A percentile compares a stretch with the other conserved stretches of the same genome.
Conservation (phyloP, 2,113 vertebrate genomes). For the Neodon shergylaensis region DNA sequence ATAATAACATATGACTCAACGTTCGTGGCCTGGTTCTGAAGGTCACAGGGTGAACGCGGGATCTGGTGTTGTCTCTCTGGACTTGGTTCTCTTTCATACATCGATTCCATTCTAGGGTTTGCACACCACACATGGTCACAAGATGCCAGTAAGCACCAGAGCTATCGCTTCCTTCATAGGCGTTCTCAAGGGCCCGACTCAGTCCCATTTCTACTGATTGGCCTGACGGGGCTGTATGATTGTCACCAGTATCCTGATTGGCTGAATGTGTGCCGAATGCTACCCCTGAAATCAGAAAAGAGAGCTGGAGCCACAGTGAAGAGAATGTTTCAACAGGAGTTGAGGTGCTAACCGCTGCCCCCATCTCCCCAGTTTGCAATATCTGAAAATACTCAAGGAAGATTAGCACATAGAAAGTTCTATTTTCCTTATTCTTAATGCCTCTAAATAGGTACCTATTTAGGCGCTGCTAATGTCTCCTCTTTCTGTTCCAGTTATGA, state of each 20-base stretch:
- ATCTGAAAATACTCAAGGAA: neutral
- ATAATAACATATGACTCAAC: neutral
- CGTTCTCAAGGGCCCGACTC: neutral
- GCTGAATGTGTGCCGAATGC: neutral
- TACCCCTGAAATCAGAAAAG: neutral
- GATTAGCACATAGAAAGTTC: neutral
- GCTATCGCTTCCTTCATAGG: neutral
- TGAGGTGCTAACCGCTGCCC: rapidly evolving
- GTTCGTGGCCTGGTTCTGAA: neutral
- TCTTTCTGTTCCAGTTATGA: neutral
- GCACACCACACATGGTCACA: neutral
- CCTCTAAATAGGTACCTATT: neutral
- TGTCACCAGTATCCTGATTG: neutral
- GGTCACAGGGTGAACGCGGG: conserved; percentile 42
- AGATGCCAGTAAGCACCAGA: neutral
- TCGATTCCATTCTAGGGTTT: neutral
- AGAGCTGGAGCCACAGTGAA: neutral
- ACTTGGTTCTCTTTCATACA: neutral
- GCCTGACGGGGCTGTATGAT: neutral
- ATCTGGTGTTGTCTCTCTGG: neutral
- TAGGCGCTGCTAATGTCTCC: no score
- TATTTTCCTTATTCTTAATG: neutral
- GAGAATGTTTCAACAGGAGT: neutral
- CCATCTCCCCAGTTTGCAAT: neutral
- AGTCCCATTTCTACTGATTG: neutral